Base-by-base conservation (phyloP, 2,797 vertebrate genomes). In the Ceyx erithaca region DNA sequence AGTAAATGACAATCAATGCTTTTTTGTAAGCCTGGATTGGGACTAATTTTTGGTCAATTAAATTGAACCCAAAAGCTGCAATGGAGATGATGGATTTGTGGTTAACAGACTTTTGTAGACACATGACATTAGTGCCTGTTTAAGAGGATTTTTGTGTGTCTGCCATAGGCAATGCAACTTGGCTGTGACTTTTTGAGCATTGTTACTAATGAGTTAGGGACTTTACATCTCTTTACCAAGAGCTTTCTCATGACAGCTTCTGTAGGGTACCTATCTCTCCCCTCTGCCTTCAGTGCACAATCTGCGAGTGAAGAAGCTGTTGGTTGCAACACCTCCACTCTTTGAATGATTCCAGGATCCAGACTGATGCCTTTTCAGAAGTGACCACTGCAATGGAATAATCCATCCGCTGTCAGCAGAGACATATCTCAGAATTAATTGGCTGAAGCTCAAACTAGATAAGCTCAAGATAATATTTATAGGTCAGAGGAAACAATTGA, bases 401-500 rank as follows among this genome's bases (percentile, higher is more conserved):
- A 89, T 70, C 46, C 76, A 81, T 26, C 41, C 0, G 0, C 66
- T 90, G 87, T 95, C 89, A 90, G 72, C 85, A 80, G 79, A 75
- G 58, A 71, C 46, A 55, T 11, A 79, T 68, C 81, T 92, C 63
- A 48, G 49, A 82, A 92, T 80, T 90, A 92, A 88, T 6, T 94
- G 92, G 80, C 87, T 87, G 70, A 90, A 92, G 78, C 78, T 89
- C 94, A 91, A 80, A 75, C 48, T 30, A 67, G 92, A 89, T 91
- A 96, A 95, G 52, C 55, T 59, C 23, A 49, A 93, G 92, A 86
- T 86, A 93, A 87, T 70, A 70, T 80, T 95, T 81, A 76, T 86
- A 86, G 77, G 87, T 49, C 77, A 67, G 91, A 77, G 70, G 89
- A 96, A 96, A 91, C 77, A 92, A 95, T 5, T 88, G 83, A 90